phyloP scores from a whole-genome alignment of 1,140 invertebrate species.

The Temnothorax nylanderi region DNA sequence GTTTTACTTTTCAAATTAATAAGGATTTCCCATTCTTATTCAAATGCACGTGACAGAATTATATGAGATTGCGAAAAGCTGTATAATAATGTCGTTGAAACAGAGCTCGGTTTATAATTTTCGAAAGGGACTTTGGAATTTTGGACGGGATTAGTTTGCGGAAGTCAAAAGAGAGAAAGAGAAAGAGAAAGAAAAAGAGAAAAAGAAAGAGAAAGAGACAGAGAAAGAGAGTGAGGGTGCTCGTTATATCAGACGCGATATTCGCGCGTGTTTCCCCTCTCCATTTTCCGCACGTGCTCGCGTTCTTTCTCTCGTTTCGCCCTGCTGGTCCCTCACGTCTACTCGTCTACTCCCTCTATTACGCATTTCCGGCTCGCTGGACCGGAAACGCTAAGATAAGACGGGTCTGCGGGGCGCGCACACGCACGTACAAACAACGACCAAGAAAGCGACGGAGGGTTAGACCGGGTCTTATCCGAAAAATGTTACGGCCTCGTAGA shows the following conservation, averaged over 20 bases:
- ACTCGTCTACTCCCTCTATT: conserved; percentile 81
- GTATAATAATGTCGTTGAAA: conserved; percentile 17
- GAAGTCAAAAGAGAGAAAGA: neutral
- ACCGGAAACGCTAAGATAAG: conserved; percentile 85
- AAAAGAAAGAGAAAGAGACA: too few species aligned
- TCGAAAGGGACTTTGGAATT: conserved; percentile 42
- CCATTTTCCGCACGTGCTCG: conserved; percentile 39
- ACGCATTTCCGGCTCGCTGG: conserved; percentile 85
- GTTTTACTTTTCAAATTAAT: neutral
- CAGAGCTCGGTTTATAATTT: conserved; percentile 32
- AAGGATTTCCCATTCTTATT: conserved; percentile 2
- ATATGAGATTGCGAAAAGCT: neutral
- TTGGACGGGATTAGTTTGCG: conserved; percentile 34
- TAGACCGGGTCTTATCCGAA: conserved; percentile 77
- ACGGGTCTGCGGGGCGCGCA: conserved; percentile 73
- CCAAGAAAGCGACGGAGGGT: conserved; percentile 69
- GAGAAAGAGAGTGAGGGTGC: neutral
- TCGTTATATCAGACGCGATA: conserved; percentile 48
- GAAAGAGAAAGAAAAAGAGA: neutral
- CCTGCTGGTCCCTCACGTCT: conserved; percentile 61
- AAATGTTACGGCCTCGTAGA: conserved; percentile 79
- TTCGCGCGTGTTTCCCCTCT: conserved; percentile 62
- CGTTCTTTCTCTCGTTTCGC: conserved; percentile 69
- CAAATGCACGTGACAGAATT: conserved; percentile 10
- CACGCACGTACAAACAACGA: conserved; percentile 63